Evolutionary conservation across 2,888 invertebrate species (phyloP).

Genomic region (Leptura quadrifasciata): DNA sequence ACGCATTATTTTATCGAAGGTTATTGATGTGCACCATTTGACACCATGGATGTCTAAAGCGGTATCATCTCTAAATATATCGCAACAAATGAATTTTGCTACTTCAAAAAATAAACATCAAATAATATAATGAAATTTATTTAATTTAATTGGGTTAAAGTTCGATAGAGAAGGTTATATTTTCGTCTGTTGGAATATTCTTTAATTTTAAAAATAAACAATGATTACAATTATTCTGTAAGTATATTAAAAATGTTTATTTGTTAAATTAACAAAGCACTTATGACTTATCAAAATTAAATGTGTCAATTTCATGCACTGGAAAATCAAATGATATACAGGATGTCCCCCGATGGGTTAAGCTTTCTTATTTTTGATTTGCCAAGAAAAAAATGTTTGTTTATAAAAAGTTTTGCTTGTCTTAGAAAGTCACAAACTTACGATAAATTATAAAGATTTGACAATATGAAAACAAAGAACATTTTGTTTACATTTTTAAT

Average conservation of each 20-base stretch:
- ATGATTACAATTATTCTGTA: conserved; percentile 5
- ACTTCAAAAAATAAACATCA: conserved; percentile 16
- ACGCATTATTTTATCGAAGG: background rate
- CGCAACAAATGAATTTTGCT: conserved; percentile 32
- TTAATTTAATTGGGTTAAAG: conserved; percentile 30
- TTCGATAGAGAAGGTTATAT: conserved; percentile 30
- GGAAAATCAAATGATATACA: too few relatives aligned
- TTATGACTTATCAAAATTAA: background rate
- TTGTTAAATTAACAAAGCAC: background rate
- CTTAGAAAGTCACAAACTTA: too few relatives aligned
- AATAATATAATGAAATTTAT: conserved; percentile 5
- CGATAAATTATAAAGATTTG: too few relatives aligned
- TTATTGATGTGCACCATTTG: conserved; percentile 31
- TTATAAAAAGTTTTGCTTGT: too few relatives aligned
- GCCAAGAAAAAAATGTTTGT: too few relatives aligned
- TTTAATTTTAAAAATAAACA: conserved; percentile 20
- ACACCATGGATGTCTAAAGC: conserved; percentile 12
- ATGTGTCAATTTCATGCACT: too few relatives aligned
- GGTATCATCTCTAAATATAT: conserved; percentile 28
- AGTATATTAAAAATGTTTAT: background rate
- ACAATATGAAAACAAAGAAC: too few relatives aligned
- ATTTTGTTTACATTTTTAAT: too few relatives aligned
- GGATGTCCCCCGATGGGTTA: too few relatives aligned
- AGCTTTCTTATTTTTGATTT: too few relatives aligned
- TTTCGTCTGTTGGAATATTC: conserved; percentile 21